Percentiles rank a stretch among this genome's conserved stretches.
These are phyloP conservation scores for Betta splendens DNA, from an alignment of 2,797 vertebrate species.

Conservation along the genomic window DNA sequence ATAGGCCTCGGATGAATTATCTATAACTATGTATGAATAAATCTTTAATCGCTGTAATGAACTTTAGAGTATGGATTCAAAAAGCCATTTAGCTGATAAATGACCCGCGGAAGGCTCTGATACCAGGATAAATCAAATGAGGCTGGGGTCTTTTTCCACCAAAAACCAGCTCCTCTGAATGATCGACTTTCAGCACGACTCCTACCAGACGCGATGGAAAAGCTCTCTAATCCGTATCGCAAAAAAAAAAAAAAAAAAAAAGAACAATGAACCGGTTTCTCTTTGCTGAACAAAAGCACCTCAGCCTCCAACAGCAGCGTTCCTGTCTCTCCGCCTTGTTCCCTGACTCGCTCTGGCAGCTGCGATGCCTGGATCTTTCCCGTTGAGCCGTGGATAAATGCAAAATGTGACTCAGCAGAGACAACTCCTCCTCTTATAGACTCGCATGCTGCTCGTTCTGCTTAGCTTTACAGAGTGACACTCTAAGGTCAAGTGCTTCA, in stretches of 20 bases:
- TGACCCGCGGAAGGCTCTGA: constrained; percentile 68
- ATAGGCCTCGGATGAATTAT: constrained; percentile 78
- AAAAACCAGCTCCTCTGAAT: constrained; percentile 74
- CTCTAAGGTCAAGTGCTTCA: constrained; percentile 62
- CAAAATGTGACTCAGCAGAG: constrained; percentile 33
- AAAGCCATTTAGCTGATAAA: constrained; percentile 81
- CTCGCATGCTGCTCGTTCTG: constrained; percentile 21
- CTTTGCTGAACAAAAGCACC: constrained; percentile 13
- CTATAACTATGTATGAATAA: constrained; percentile 77
- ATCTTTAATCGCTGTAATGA: constrained; percentile 80
- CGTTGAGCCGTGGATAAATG: constrained; percentile 30
- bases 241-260: constrained; percentile 52
- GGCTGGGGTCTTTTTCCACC: constrained; percentile 57
- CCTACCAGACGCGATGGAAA: constrained; percentile 70
- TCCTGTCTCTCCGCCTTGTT: not conserved
- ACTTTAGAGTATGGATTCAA: constrained; percentile 81
- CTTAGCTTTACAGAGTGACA: constrained; percentile 51
- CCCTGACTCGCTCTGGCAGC: not conserved
- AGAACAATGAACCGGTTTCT: constrained; percentile 48
- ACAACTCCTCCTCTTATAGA: constrained; percentile 4
- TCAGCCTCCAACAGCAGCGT: not conserved
- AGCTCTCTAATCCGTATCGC: constrained; percentile 52
- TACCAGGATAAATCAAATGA: constrained; percentile 74
- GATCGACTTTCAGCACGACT: constrained; percentile 70
- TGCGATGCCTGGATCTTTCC: constrained; percentile 20